Conservation (phyloP, 2,113 vertebrate species). For the Planiliza haematocheilus region DNA sequence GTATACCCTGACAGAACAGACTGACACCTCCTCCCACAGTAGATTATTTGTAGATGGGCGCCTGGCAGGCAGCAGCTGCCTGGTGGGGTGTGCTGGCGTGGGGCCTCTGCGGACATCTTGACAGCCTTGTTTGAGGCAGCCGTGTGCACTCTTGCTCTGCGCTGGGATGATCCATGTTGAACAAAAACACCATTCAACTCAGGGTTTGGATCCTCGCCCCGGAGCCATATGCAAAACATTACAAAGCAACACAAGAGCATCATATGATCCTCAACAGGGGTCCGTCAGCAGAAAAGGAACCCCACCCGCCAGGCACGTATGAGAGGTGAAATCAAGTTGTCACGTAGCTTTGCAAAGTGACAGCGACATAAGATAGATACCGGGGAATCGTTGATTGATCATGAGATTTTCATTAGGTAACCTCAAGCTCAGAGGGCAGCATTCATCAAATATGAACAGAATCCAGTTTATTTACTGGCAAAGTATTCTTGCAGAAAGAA, state of each 20-base stretch:
- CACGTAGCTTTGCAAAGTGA: constrained; percentile 27
- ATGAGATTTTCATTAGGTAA: constrained; percentile 17
- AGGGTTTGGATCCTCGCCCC: constrained; percentile 67
- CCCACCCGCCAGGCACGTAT: constrained; percentile 50
- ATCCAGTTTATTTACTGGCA: constrained; percentile 35
- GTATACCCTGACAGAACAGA: constrained; percentile 43
- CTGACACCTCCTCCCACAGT: constrained; percentile 65
- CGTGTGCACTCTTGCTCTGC: constrained; percentile 57
- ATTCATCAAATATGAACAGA: constrained; percentile 27
- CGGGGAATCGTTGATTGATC: constrained; percentile 23
- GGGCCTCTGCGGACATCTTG: constrained; percentile 68
- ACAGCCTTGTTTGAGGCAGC: constrained; percentile 70
- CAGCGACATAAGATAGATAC: constrained; percentile 7
- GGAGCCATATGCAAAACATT: constrained; percentile 78
- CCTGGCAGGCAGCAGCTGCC: constrained; percentile 77
- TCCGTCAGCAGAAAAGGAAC: constrained; percentile 47
- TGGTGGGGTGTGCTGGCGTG: constrained; percentile 65
- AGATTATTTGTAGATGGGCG: constrained; percentile 72
- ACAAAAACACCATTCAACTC: constrained; percentile 79
- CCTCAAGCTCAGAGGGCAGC: constrained; percentile 3
- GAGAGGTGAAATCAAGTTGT: constrained; percentile 56
- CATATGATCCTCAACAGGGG: constrained; percentile 70
- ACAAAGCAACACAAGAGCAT: constrained; percentile 75
- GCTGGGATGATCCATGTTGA: constrained; percentile 70
- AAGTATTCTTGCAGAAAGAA: constrained; percentile 21